phyloP scores from a whole-genome alignment of 2,113 vertebrate species.

The Actinemys pallida region DNA sequence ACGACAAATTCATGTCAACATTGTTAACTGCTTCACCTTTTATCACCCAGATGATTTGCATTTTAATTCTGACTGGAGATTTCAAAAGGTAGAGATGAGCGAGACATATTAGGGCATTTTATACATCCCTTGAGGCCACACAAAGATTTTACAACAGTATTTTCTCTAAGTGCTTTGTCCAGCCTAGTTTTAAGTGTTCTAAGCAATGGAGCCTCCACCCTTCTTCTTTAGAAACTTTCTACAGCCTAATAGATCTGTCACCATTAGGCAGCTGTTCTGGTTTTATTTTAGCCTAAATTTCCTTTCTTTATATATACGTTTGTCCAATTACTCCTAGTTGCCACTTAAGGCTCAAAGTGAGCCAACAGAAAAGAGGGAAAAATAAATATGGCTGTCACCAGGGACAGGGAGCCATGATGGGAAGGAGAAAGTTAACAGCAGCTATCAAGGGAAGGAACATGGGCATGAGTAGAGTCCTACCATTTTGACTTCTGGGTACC shows the following conservation, averaged over 20 bases:
- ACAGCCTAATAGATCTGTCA: not conserved
- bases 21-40: not conserved
- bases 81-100: not conserved
- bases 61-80: not conserved
- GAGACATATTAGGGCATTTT: accelerated
- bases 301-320: not conserved
- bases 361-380: not conserved
- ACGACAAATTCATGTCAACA: not conserved
- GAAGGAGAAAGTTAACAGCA: not conserved
- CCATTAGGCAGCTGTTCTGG: not conserved
- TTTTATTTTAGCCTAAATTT: not conserved
- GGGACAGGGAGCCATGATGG: not conserved
- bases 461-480: not conserved
- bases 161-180: not conserved
- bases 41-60: accelerated
- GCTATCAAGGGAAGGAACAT: not conserved
- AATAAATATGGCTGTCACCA: not conserved
- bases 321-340: not conserved
- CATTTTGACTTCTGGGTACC: not conserved
- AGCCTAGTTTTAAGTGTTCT: not conserved
- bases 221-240: not conserved
- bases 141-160: not conserved
- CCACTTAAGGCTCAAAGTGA: not conserved
- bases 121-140: not conserved
- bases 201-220: not conserved